phyloP scores from a whole-genome alignment of 2,797 vertebrate species.

The Lepus townsendii region DNA sequence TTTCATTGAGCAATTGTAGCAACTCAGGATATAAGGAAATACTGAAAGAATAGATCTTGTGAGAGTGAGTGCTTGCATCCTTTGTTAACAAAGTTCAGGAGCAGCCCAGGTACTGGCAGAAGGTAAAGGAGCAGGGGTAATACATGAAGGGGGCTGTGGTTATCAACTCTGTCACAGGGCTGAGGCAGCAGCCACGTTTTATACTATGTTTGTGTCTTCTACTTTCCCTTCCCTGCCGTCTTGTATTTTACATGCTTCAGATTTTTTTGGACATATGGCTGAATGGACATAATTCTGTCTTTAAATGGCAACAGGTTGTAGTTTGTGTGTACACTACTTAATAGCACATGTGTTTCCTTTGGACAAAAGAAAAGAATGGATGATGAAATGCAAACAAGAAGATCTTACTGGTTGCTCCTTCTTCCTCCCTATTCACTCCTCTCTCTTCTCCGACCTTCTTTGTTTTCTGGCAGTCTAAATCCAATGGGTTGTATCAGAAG shows the following conservation, averaged over 20 bases:
- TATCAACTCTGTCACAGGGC: not conserved
- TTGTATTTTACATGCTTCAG: not conserved
- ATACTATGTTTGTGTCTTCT: not conserved
- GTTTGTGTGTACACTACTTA: not conserved
- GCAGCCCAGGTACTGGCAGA: not conserved
- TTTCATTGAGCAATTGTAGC: not conserved
- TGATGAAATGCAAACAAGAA: not conserved
- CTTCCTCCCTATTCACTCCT: not conserved
- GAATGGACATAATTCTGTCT: not conserved
- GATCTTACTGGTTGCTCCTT: not conserved
- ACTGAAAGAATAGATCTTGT: not conserved
- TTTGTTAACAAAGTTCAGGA: not conserved
- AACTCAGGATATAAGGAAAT: not conserved
- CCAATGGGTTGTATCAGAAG: conserved; percentile 23
- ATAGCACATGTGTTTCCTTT: conserved; percentile 1
- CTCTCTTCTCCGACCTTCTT: not conserved
- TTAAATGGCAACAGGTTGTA: conserved; percentile 11
- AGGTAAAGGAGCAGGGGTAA: not conserved
- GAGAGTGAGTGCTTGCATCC: not conserved
- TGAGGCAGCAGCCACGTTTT: not conserved
- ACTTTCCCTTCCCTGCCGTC: not conserved
- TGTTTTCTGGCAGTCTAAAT: not conserved
- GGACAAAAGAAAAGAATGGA: conserved; percentile 19
- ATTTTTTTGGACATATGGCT: not conserved
- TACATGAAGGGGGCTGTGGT: not conserved